phyloP scores from a whole-genome alignment of 2,797 vertebrate species.

The Coccyzus lansbergi region DNA sequence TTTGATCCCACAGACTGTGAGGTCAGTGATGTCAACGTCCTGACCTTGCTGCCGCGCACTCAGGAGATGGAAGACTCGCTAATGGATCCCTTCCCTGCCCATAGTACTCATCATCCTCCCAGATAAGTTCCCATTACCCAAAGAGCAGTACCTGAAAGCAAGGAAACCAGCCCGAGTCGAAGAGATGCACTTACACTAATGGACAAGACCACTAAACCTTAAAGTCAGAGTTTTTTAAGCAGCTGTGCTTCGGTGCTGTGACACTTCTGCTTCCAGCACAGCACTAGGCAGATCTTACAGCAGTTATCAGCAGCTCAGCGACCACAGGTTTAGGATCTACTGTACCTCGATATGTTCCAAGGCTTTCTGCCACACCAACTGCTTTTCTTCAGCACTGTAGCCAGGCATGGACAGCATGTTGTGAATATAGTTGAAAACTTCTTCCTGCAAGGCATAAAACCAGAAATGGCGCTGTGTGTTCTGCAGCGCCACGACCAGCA shows the following conservation, averaged over 20 bases:
- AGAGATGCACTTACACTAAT: not conserved
- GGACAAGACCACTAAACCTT: not conserved
- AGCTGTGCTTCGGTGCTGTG: not conserved
- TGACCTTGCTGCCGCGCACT: not conserved
- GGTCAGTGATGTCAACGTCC: not conserved
- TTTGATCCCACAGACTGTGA: not conserved
- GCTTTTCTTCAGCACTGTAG: conserved; percentile 89
- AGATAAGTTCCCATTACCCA: not conserved
- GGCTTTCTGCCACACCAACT: conserved; percentile 84
- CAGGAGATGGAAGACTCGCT: not conserved
- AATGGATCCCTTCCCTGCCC: not conserved
- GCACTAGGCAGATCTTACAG: not conserved
- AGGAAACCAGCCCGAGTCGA: not conserved
- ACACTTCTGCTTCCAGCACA: not conserved
- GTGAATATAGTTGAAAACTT: conserved; percentile 93
- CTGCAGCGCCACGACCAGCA: not conserved
- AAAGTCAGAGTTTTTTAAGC: not conserved
- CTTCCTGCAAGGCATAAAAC: conserved; percentile 80
- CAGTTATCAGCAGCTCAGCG: not conserved
- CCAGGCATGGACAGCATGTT: conserved; percentile 94
- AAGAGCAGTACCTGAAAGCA: not conserved
- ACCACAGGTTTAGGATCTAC: not conserved
- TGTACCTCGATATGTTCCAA: conserved; percentile 87
- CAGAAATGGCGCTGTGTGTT: not conserved
- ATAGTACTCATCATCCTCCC: not conserved